These are phyloP conservation scores for Phaetusa simplex DNA, from an alignment of 2,113 vertebrate species.

Conservation along the genomic window DNA sequence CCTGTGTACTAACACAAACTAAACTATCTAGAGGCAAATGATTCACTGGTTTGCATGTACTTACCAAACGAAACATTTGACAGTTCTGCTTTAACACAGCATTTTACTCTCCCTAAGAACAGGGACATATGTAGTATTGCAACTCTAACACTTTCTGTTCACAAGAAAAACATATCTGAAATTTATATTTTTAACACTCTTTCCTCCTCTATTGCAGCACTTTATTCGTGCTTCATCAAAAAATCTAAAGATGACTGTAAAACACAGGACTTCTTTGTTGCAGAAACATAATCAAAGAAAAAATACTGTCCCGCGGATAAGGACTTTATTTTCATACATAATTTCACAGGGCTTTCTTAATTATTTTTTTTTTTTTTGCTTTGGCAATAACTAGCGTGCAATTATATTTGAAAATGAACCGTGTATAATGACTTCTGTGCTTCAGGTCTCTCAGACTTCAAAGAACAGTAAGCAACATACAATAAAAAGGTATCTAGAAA, in stretches of 20 bases:
- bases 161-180: background rate
- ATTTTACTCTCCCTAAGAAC: background rate
- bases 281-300: background rate
- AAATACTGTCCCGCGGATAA: background rate
- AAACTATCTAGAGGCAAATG: background rate
- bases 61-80: background rate
- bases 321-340: background rate
- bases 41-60: background rate
- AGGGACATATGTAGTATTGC: background rate
- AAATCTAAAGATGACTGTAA: background rate
- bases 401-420: background rate
- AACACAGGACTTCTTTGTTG: background rate
- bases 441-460: background rate
- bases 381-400: background rate
- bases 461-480: background rate
- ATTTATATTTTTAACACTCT: background rate
- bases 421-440: background rate
- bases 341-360: background rate
- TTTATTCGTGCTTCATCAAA: background rate
- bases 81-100: background rate
- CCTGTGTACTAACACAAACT: background rate
- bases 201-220: background rate
- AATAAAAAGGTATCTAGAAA: background rate
- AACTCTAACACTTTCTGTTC: background rate
- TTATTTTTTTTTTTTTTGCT: background rate